Percentiles rank a stretch among this genome's conserved stretches.
phyloP scores from a whole-genome alignment of 2,797 vertebrate genomes.

The Brachyrhaphis roseni region DNA sequence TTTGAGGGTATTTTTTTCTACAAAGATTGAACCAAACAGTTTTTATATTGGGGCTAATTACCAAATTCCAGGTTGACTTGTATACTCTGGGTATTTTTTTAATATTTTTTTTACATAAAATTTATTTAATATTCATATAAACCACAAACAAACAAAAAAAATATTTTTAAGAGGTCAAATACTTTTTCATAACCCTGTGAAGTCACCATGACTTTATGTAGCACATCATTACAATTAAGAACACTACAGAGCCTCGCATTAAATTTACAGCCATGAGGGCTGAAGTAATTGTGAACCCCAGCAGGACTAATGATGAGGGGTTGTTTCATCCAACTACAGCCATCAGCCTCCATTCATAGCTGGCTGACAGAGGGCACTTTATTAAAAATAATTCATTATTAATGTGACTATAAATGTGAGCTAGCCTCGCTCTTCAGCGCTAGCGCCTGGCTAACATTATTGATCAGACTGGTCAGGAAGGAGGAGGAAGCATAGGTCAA shows the following conservation, averaged over 20 bases:
- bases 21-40: neutral
- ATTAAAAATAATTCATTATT: constrained; percentile 74
- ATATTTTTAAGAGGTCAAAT: neutral
- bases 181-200: constrained; percentile 35
- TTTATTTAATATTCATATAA: neutral
- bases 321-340: constrained; percentile 48
- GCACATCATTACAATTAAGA: constrained; percentile 34
- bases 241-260: constrained; percentile 30
- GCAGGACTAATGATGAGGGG: constrained; percentile 31
- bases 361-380: constrained; percentile 45
- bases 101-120: neutral
- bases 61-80: neutral
- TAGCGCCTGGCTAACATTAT: constrained; percentile 55
- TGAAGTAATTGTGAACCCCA: constrained; percentile 11
- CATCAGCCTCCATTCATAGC: constrained; percentile 67
- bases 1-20: neutral
- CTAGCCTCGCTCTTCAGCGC: constrained; percentile 44
- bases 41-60: neutral
- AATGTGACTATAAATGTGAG: constrained; percentile 70
- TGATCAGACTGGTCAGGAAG: constrained; percentile 59
- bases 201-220: constrained; percentile 46
- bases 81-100: neutral
- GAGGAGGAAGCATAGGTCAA: constrained; percentile 52
- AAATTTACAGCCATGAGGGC: constrained; percentile 34
- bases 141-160: neutral